phyloP scores from a whole-genome alignment of 1,140 invertebrate species.

The Meloidogyne exigua region DNA sequence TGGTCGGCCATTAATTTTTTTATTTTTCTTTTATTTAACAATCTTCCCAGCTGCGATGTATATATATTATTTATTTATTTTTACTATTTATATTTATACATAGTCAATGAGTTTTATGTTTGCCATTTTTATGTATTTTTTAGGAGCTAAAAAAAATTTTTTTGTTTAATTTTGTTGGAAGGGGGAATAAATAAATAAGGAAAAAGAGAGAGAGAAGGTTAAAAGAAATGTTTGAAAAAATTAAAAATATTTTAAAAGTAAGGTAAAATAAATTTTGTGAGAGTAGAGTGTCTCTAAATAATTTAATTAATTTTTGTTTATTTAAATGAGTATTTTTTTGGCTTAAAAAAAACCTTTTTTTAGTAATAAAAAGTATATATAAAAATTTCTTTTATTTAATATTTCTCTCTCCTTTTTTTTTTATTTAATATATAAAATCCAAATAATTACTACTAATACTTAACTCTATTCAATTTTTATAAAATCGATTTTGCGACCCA shows the following conservation, averaged over 20 bases:
- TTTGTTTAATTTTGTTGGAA: neutral
- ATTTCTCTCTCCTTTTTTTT: neutral
- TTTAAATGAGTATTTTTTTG: too few species aligned
- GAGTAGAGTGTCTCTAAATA: too few species aligned
- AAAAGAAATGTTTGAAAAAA: too few species aligned
- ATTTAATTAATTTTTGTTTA: too few species aligned
- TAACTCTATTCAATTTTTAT: neutral
- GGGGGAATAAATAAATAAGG: too few species aligned
- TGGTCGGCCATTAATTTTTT: constrained; percentile 6
- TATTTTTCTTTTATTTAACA: neutral
- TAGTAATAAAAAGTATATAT: too few species aligned
- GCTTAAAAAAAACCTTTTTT: too few species aligned
- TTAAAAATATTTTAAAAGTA: too few species aligned
- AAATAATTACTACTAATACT: neutral
- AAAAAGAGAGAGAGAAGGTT: too few species aligned
- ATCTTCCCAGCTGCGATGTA: neutral
- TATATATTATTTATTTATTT: neutral
- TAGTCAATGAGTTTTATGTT: constrained; percentile 1
- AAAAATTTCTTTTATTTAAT: too few species aligned
- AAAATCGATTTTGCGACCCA: constrained; percentile 1
- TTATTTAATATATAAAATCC: neutral
- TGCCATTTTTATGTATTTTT: neutral
- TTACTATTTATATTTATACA: neutral
- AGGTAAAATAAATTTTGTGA: too few species aligned
- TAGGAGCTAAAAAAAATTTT: neutral